These are phyloP conservation scores for Jacana jacana DNA, from an alignment of 2,113 vertebrate species.

Conservation along the genomic window DNA sequence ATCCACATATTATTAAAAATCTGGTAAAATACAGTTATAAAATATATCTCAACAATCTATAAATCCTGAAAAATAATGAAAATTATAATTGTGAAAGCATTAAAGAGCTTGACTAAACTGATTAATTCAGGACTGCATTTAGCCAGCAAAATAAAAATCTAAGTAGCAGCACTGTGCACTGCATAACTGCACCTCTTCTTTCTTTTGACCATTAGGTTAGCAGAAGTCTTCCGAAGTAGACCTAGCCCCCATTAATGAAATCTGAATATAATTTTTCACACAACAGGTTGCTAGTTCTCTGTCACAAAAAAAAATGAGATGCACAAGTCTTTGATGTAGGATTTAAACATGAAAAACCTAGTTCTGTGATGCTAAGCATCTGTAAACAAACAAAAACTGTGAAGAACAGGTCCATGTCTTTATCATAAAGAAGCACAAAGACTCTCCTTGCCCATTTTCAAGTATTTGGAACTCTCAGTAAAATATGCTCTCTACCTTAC, in stretches of 20 bases:
- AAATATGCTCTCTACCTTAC: background rate
- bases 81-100: background rate
- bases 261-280: background rate
- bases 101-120: background rate
- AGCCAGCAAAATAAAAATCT: background rate
- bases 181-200: background rate
- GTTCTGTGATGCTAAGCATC: background rate
- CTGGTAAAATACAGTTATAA: background rate
- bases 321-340: background rate
- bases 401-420: background rate
- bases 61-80: background rate
- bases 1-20: background rate
- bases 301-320: background rate
- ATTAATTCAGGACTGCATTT: background rate
- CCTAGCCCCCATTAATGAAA: background rate
- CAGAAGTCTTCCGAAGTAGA: background rate
- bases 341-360: background rate
- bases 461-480: background rate
- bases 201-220: background rate
- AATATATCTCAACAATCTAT: background rate
- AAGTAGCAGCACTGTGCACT: background rate
- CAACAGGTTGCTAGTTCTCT: background rate
- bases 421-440: background rate
- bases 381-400: background rate
- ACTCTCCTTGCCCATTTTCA: background rate